Conservation (phyloP, 2,888 invertebrate species). For the Pollenia labialis region DNA sequence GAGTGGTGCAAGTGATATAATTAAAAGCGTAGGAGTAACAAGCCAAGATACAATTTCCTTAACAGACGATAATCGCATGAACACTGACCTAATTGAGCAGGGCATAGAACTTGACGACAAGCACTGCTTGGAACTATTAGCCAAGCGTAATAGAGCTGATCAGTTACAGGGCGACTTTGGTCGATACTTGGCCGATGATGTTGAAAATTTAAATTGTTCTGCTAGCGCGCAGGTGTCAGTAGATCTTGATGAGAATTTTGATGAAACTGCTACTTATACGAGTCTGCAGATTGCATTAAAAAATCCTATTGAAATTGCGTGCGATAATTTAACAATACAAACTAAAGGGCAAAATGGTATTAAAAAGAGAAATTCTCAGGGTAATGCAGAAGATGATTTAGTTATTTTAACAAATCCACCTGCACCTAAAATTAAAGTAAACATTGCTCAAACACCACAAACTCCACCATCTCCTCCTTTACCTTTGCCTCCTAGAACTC, state of each 20-base stretch:
- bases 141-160: neutral
- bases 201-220: conserved; percentile 38
- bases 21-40: neutral
- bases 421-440: conserved; percentile 85
- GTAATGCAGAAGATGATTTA: conserved; percentile 82
- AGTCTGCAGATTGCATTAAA: conserved; percentile 93
- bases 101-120: conserved; percentile 91
- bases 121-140: conserved; percentile 30
- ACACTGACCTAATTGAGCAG: conserved; percentile 88
- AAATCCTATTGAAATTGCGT: conserved; percentile 90
- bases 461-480: conserved; percentile 78
- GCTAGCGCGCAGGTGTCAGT: conserved; percentile 81
- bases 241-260: conserved; percentile 88
- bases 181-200: neutral
- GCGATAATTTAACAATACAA: conserved; percentile 79
- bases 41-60: conserved; percentile 75
- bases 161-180: neutral
- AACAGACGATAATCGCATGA: conserved; percentile 86
- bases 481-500: conserved; percentile 79
- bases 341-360: neutral
- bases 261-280: conserved; percentile 91
- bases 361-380: neutral
- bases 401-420: conserved; percentile 84
- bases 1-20: conserved; percentile 69
- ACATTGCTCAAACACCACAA: conserved; percentile 80